Conservation (phyloP, 2,113 vertebrate genomes). For the Petromus typicus region DNA sequence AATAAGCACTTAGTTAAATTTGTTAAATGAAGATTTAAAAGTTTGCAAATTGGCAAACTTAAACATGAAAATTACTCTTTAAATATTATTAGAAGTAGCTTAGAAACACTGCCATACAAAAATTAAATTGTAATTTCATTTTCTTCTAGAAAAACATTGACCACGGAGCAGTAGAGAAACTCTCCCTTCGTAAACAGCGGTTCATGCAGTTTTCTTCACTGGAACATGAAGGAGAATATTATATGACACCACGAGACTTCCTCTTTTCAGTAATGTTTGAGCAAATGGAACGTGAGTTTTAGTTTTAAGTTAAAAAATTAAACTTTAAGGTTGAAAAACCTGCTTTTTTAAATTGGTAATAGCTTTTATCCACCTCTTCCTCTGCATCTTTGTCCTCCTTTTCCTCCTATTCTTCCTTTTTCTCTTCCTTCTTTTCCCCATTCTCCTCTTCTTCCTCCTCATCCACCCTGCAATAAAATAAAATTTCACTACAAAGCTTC, state of each 20-base stretch:
- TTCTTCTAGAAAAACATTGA: slow-evolving; percentile 81
- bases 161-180: slow-evolving; percentile 74
- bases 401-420: no score
- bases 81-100: background rate
- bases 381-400: no score
- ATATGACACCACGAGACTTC: slow-evolving; percentile 99
- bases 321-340: background rate
- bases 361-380: background rate
- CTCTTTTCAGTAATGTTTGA: slow-evolving; percentile 96
- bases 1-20: background rate
- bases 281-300: slow-evolving; percentile 92
- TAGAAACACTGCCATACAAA: background rate
- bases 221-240: slow-evolving; percentile 92
- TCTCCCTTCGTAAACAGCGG: slow-evolving; percentile 88
- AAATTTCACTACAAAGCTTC: background rate
- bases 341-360: background rate
- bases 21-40: slow-evolving; percentile 2
- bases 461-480: background rate
- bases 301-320: background rate
- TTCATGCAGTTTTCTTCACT: slow-evolving; percentile 95
- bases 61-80: slow-evolving; percentile 32
- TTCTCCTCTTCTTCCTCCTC: background rate
- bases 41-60: background rate
- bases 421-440: no score
- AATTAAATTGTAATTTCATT: slow-evolving; percentile 42